Conservation (phyloP, 2,113 vertebrate genomes). For the Rhinolophus sinicus region DNA sequence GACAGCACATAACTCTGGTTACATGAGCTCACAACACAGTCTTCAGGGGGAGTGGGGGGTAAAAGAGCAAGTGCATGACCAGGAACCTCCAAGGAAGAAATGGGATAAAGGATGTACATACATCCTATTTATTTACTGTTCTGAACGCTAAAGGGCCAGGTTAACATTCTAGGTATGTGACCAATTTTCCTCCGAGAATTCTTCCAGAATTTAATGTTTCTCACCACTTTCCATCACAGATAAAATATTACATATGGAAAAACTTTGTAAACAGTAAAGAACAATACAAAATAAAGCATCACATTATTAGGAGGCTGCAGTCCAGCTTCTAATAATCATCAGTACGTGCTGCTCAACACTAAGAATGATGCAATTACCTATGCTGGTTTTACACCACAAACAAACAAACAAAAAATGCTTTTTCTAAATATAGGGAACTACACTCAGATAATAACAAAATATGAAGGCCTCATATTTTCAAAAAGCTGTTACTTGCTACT, state of each 20-base stretch:
- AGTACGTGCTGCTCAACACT: rapidly evolving
- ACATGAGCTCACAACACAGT: background rate
- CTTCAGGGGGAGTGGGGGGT: too few relatives aligned
- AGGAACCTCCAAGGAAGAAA: background rate
- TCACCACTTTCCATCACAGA: background rate
- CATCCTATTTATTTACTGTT: background rate
- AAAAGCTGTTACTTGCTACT: background rate
- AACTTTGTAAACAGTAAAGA: background rate
- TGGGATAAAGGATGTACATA: rapidly evolving
- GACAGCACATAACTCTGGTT: background rate
- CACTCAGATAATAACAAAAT: background rate
- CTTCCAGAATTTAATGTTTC: background rate
- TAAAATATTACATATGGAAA: background rate
- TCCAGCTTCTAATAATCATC: background rate
- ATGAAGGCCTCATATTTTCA: background rate
- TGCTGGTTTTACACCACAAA: background rate
- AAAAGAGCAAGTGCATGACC: background rate
- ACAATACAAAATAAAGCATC: background rate
- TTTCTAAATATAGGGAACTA: background rate
- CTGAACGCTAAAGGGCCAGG: background rate
- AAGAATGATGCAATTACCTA: background rate
- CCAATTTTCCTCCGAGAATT: background rate
- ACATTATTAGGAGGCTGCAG: background rate
- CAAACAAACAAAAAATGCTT: too few relatives aligned
- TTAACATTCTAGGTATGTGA: background rate